phyloP scores from a whole-genome alignment of 2,888 invertebrate genomes.

The Ischnura elegans region DNA sequence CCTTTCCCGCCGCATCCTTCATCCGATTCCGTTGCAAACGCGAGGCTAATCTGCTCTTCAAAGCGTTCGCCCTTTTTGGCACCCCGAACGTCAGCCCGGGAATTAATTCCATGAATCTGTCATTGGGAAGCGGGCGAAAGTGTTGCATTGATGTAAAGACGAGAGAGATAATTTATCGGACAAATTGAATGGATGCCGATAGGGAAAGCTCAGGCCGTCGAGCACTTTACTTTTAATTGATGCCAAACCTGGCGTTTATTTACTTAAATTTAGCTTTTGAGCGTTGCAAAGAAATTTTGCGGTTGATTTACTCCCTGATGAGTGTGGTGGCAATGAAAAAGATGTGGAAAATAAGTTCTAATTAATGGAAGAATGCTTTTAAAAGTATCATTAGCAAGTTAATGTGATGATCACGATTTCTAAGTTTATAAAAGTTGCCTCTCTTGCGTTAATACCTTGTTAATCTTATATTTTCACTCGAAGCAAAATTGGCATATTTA shows the following conservation, averaged over 20 bases:
- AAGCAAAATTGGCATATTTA: too few species aligned
- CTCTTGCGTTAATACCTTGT: too few species aligned
- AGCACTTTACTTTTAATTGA: background rate
- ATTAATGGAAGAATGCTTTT: too few species aligned
- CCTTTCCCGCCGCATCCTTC: background rate
- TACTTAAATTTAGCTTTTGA: background rate
- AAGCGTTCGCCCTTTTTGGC: slow-evolving; percentile 12
- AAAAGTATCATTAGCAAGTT: too few species aligned
- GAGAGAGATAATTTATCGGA: background rate
- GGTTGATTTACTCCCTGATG: too few species aligned
- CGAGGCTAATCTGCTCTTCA: background rate
- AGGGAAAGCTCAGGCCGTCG: background rate
- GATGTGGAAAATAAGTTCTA: too few species aligned
- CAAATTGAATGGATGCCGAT: background rate
- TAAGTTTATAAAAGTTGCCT: too few species aligned
- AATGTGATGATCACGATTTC: too few species aligned
- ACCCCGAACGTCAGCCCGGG: background rate
- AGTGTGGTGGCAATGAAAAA: too few species aligned
- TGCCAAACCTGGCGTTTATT: background rate
- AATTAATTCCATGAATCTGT: slow-evolving; percentile 15
- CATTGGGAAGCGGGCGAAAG: background rate
- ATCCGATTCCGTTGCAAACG: slow-evolving; percentile 4
- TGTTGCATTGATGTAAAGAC: background rate
- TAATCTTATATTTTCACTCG: too few species aligned
- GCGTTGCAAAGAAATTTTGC: too few species aligned